These are phyloP conservation scores for Scaptomyza polygonia DNA, from an alignment of 2,888 invertebrate species.

Conservation along the genomic window DNA sequence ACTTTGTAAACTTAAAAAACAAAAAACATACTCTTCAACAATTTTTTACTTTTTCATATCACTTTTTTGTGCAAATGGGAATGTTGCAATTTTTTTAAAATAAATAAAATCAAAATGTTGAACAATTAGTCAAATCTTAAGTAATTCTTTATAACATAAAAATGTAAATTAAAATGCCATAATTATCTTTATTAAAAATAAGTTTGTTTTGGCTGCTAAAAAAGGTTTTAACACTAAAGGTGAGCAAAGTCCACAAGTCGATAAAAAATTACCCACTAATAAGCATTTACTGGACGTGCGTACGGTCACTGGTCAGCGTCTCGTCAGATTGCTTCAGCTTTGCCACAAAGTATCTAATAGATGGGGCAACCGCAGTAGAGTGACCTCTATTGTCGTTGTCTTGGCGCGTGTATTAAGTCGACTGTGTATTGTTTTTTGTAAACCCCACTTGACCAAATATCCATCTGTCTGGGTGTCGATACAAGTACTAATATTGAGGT, in stretches of 20 bases:
- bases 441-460: neutral
- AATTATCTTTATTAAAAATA: neutral
- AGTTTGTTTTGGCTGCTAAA: neutral
- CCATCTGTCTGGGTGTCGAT: conserved; percentile 11
- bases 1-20: too few relatives aligned
- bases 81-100: too few relatives aligned
- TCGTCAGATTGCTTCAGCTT: conserved; percentile 51
- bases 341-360: conserved; percentile 53
- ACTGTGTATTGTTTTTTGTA: conserved; percentile 10
- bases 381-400: conserved; percentile 37
- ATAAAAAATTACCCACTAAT: conserved; percentile 19
- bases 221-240: conserved; percentile 13
- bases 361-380: conserved; percentile 57
- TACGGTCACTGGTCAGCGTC: conserved; percentile 16
- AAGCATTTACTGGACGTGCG: conserved; percentile 15
- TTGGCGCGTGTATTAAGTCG: conserved; percentile 39
- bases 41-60: too few relatives aligned
- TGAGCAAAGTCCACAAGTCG: conserved; percentile 27
- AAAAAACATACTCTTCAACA: too few relatives aligned
- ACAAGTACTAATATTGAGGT: too few relatives aligned
- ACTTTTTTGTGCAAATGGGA: too few relatives aligned
- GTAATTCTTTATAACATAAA: too few relatives aligned
- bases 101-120: too few relatives aligned
- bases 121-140: too few relatives aligned
- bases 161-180: too few relatives aligned